Conservation (phyloP, 2,113 vertebrate species). For the Podocnemis expansa region DNA sequence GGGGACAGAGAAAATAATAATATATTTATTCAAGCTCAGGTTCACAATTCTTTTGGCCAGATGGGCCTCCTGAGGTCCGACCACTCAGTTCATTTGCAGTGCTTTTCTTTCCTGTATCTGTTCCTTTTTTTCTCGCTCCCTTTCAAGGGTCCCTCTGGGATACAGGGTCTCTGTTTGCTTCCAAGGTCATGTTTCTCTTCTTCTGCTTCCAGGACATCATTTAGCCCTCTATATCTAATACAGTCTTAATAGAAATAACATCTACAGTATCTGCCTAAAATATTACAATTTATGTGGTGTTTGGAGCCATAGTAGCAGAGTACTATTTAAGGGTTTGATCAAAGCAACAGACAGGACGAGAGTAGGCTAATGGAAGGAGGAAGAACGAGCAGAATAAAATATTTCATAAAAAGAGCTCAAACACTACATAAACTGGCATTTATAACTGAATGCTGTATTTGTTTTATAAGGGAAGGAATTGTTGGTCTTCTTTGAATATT, state of each 20-base stretch:
- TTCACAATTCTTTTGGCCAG: neutral
- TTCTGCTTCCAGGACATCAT: neutral
- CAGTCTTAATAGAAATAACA: neutral
- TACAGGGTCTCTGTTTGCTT: neutral
- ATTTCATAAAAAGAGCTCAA: neutral
- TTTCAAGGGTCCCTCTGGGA: neutral
- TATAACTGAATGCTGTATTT: neutral
- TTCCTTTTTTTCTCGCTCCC: neutral
- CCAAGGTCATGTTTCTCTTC: neutral
- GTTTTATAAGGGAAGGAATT: neutral
- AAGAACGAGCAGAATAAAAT: rapidly evolving
- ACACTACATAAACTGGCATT: neutral
- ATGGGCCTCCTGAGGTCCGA: neutral
- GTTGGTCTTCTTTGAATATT: neutral
- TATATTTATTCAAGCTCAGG: constrained; percentile 13
- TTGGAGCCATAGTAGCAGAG: neutral
- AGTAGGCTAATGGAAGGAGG: neutral
- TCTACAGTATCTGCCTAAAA: neutral
- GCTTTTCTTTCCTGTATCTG: neutral
- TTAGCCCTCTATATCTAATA: neutral
- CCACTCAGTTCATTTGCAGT: neutral
- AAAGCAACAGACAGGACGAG: neutral
- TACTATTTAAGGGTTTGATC: neutral
- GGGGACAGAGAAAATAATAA: constrained; percentile 10
- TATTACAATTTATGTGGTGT: neutral